These are phyloP conservation scores for Heliconius hewitsoni DNA, from an alignment of 1,140 invertebrate species.

Conservation along the genomic window DNA sequence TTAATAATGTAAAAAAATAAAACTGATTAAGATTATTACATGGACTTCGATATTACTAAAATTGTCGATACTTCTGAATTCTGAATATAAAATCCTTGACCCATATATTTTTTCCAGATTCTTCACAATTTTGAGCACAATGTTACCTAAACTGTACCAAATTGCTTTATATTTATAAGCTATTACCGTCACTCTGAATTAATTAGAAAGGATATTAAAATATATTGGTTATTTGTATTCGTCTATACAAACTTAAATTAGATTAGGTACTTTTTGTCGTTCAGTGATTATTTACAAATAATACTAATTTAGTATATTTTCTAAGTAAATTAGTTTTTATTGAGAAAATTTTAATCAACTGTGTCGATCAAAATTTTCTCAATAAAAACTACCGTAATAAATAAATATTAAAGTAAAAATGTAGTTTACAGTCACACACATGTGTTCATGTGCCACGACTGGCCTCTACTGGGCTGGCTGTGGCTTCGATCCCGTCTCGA, in stretches of 20 bases:
- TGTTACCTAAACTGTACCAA: neutral
- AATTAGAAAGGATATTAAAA: slow-evolving; percentile 40
- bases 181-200: slow-evolving; percentile 37
- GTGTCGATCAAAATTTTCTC: neutral
- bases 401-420: neutral
- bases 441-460: too few relatives aligned
- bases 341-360: too few relatives aligned
- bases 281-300: neutral
- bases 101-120: neutral
- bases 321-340: neutral
- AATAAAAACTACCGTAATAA: neutral
- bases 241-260: slow-evolving; percentile 11
- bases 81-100: neutral
- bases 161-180: slow-evolving; percentile 20
- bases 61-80: too few relatives aligned
- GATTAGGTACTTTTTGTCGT: neutral
- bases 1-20: too few relatives aligned
- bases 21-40: too few relatives aligned
- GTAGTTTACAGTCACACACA: too few relatives aligned
- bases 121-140: neutral
- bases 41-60: too few relatives aligned
- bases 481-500: too few relatives aligned
- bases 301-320: neutral
- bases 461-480: too few relatives aligned
- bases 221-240: slow-evolving; percentile 19